Conservation (phyloP, 1,140 invertebrate genomes). For the Scaptomyza hsui region DNA sequence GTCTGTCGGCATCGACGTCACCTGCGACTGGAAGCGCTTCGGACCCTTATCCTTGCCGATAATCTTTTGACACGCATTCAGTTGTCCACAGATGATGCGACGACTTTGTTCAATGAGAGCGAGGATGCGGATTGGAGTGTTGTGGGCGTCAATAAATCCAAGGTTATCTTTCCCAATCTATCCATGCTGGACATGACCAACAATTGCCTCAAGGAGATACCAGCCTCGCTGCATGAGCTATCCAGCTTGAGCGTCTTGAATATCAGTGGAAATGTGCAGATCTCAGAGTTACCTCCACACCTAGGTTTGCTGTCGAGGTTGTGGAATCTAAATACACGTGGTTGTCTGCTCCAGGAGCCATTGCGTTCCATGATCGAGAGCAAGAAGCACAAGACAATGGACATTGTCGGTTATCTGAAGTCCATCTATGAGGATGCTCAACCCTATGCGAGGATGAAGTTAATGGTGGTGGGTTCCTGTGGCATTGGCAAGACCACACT, state of each 20-base stretch:
- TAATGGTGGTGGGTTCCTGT: slow-evolving; percentile 98
- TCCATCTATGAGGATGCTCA: slow-evolving; percentile 95
- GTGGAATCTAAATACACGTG: slow-evolving; percentile 97
- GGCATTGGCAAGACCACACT: slow-evolving; percentile 97
- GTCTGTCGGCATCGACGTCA: slow-evolving; percentile 94
- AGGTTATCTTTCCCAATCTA: slow-evolving; percentile 95
- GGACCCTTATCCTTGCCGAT: slow-evolving; percentile 90
- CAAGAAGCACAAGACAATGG: slow-evolving; percentile 97
- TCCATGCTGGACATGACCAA: slow-evolving; percentile 97
- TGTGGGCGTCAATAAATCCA: slow-evolving; percentile 85
- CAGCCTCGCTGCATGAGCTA: slow-evolving; percentile 93
- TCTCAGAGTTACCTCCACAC: slow-evolving; percentile 95
- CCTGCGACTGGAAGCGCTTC: slow-evolving; percentile 85
- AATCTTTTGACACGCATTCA: slow-evolving; percentile 92
- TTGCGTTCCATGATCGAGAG: slow-evolving; percentile 96
- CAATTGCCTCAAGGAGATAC: slow-evolving; percentile 92
- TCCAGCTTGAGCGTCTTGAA: slow-evolving; percentile 96
- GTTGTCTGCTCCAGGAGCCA: slow-evolving; percentile 94
- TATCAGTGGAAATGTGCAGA: slow-evolving; percentile 93
- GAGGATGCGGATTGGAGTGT: slow-evolving; percentile 83
- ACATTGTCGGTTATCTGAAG: slow-evolving; percentile 97
- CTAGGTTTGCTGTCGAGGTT: slow-evolving; percentile 96
- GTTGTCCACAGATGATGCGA: slow-evolving; percentile 90
- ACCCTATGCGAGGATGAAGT: slow-evolving; percentile 97
- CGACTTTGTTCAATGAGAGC: slow-evolving; percentile 77